These are phyloP conservation scores for Hippocampus zosterae DNA, from an alignment of 2,113 vertebrate species.

Conservation along the genomic window DNA sequence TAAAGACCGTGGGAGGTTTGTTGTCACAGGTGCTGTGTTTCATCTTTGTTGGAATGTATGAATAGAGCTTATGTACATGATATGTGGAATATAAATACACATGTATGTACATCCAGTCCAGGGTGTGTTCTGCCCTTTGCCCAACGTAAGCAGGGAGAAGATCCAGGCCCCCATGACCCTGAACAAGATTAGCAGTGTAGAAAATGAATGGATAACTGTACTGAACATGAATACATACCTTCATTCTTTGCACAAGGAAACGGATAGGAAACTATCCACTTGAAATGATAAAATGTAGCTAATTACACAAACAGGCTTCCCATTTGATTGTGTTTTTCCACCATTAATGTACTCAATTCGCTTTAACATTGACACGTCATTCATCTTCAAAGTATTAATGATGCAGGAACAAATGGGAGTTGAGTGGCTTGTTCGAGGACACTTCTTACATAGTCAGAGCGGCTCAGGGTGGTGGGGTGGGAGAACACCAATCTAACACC, in stretches of 20 bases:
- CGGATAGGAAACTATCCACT: background rate
- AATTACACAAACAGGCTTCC: background rate
- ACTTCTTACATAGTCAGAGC: background rate
- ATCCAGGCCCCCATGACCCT: background rate
- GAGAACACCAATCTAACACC: too few species aligned
- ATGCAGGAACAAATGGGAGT: background rate
- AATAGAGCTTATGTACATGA: background rate
- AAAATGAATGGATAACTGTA: background rate
- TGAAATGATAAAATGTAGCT: background rate
- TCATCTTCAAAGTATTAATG: background rate
- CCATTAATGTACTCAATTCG: background rate
- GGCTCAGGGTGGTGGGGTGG: too few species aligned
- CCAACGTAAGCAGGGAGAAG: background rate
- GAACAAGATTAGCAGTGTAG: background rate
- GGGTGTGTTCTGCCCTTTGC: background rate
- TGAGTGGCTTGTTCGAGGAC: too few species aligned
- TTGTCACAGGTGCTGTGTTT: background rate
- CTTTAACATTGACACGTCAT: background rate
- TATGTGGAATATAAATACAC: background rate
- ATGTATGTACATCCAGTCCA: background rate
- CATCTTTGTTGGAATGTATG: background rate
- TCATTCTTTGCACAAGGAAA: background rate
- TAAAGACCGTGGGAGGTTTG: background rate
- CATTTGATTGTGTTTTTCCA: background rate
- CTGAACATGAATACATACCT: background rate